Conservation (phyloP, 2,113 vertebrate species). For the Nicator chloris region DNA sequence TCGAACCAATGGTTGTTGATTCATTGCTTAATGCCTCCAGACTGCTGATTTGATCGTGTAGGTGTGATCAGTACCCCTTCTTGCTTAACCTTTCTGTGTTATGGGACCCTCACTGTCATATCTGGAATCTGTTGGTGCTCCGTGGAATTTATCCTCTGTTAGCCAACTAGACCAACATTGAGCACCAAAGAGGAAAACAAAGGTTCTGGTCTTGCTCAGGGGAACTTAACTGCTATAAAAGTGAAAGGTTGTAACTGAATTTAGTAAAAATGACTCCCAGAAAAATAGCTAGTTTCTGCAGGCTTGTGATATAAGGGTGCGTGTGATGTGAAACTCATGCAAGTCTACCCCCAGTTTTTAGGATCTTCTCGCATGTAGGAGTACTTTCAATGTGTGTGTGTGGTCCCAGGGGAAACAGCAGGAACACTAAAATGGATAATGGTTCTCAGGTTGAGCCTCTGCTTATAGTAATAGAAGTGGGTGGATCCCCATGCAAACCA, state of each 20-base stretch:
- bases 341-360: background rate
- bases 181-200: background rate
- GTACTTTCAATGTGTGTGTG: rapidly evolving
- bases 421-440: background rate
- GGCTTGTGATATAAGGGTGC: background rate
- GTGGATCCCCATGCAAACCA: background rate
- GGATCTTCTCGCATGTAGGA: background rate
- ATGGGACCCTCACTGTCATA: background rate
- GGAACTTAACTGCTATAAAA: background rate
- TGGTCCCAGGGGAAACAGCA: background rate
- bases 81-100: background rate
- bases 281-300: background rate
- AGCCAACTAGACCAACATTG: background rate
- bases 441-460: background rate
- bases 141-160: background rate
- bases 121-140: background rate
- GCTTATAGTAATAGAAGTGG: background rate
- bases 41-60: background rate
- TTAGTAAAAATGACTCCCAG: background rate
- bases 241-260: background rate
- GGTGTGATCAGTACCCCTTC: background rate
- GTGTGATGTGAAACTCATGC: background rate
- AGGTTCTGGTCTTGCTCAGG: background rate
- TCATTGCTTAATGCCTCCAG: background rate
- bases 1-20: background rate